These are phyloP conservation scores for Sebastiscus tertius DNA, from an alignment of 2,797 vertebrate species.

Conservation along the genomic window DNA sequence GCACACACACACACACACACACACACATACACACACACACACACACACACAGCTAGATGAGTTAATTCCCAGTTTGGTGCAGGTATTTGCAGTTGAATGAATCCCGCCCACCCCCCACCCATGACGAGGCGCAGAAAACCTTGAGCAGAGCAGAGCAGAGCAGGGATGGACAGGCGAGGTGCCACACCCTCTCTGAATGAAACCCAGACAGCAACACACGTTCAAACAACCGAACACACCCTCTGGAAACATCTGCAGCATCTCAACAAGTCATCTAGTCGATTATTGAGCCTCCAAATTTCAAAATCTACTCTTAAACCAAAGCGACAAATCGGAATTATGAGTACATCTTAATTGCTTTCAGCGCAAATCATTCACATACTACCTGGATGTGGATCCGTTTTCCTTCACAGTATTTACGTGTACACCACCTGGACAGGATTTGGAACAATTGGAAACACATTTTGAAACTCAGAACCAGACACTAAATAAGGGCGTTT, in stretches of 20 bases:
- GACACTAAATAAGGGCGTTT: neutral
- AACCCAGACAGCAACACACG: neutral
- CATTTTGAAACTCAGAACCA: neutral
- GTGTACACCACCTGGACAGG: neutral
- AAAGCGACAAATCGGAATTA: neutral
- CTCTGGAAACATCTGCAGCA: neutral
- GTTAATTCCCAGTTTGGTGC: constrained; percentile 35
- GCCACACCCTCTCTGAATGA: constrained; percentile 61
- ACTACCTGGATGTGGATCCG: neutral
- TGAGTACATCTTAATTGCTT: neutral
- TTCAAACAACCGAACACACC: neutral
- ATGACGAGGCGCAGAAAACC: neutral
- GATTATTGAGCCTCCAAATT: neutral
- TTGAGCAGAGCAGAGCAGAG: neutral
- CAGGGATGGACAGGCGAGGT: constrained; percentile 6
- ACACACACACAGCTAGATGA: neutral
- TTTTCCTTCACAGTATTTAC: neutral
- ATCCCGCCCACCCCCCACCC: neutral
- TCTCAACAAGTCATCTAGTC: neutral
- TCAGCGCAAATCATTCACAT: neutral
- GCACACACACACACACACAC: neutral
- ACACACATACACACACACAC: neutral
- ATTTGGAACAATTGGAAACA: neutral
- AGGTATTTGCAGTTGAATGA: constrained; percentile 38
- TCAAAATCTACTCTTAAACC: neutral